Conservation (phyloP, 2,113 vertebrate genomes). For the Rattus norvegicus region DNA sequence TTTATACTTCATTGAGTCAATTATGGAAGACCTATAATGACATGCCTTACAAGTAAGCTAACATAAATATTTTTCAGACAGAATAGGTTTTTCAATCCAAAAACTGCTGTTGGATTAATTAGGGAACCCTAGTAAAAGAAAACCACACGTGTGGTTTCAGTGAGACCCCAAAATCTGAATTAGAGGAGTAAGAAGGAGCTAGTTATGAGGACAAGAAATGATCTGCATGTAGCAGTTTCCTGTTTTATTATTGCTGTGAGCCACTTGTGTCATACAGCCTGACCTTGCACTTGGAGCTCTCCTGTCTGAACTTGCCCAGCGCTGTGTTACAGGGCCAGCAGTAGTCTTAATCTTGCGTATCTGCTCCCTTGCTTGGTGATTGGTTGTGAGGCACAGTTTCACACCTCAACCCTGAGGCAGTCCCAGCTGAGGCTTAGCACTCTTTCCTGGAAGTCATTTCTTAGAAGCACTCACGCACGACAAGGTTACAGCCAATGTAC, state of each 20-base stretch:
- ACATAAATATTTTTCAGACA: slow-evolving; percentile 5
- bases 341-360: not conserved
- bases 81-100: not conserved
- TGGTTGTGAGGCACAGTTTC: not conserved
- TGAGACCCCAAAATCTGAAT: not conserved
- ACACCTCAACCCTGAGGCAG: not conserved
- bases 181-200: not conserved
- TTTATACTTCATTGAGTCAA: not conserved
- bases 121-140: not conserved
- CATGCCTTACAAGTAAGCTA: not conserved
- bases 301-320: not conserved
- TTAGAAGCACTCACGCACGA: not conserved
- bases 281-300: not conserved
- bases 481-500: not conserved
- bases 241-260: not conserved
- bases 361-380: not conserved
- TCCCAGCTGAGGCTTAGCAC: not conserved
- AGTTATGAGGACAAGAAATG: not conserved
- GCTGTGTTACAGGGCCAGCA: not conserved
- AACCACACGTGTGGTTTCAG: not conserved
- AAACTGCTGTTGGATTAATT: not conserved
- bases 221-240: not conserved
- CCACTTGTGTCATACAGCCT: not conserved
- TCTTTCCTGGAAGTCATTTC: not conserved
- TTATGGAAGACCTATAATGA: not conserved